Evolutionary conservation across 2,888 invertebrate species (phyloP).

Genomic region (Apeira syringaria): DNA sequence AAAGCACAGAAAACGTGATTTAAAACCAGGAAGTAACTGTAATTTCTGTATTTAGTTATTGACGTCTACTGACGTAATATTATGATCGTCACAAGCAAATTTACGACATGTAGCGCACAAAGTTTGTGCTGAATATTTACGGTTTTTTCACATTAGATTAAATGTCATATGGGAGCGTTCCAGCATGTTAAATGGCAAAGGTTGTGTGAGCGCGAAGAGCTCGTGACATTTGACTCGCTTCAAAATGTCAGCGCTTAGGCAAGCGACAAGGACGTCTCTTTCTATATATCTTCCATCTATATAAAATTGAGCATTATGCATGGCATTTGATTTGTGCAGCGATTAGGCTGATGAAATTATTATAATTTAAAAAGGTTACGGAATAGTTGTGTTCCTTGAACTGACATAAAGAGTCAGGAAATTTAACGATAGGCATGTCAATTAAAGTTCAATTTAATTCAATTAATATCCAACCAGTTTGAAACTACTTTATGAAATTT

Average conservation of each 20-base stretch:
- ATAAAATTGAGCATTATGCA: conserved; percentile 69
- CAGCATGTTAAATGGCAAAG: conserved; percentile 66
- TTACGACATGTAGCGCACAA: conserved; percentile 9
- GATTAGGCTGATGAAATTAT: conserved; percentile 69
- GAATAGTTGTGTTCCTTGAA: conserved; percentile 76
- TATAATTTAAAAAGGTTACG: conserved; percentile 70
- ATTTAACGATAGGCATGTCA: conserved; percentile 40
- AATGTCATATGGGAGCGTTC: conserved; percentile 63
- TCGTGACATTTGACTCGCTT: conserved; percentile 78
- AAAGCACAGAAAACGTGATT: background rate
- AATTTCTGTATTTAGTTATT: background rate
- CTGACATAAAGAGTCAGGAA: conserved; percentile 59
- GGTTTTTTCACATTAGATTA: conserved; percentile 48
- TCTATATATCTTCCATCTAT: conserved; percentile 73
- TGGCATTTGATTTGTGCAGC: conserved; percentile 75
- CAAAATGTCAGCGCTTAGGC: conserved; percentile 80
- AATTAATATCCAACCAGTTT: conserved; percentile 33
- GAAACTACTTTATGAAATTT: background rate
- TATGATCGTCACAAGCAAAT: conserved; percentile 7
- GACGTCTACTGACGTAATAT: no score
- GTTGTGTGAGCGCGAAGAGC: conserved; percentile 71
- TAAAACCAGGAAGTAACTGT: conserved; percentile 18
- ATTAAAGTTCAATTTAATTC: conserved; percentile 36
- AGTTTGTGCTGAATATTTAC: conserved; percentile 22
- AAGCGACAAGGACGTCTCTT: conserved; percentile 81